Evolutionary conservation across 2,888 invertebrate species (phyloP), one percentile per base, ranked within the genome.

Genomic region (Tinea pellionella): DNA sequence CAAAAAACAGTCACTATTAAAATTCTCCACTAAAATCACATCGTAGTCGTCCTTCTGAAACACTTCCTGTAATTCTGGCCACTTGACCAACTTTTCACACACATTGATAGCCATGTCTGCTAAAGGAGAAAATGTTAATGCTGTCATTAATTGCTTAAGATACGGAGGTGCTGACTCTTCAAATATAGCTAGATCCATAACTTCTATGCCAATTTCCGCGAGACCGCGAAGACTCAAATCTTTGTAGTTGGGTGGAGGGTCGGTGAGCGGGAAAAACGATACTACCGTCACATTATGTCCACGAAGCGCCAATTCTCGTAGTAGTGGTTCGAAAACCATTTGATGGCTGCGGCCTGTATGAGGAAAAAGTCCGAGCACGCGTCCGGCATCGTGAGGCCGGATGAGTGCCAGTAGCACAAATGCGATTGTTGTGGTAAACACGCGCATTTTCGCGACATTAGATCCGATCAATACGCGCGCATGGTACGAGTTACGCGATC

Each of bases 311-410:
- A 92, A 70, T 43, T 80, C 85, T 59, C 78, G 79, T 7, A 92
- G 68, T 2, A 92, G 72, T 0, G 89, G 88, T 55, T 89, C 84
- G 69, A 90, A 90, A 0, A 90, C 89, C 71, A 89, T 84, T 65
- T 90, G 90, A 66, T 92, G 92, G 65, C 92, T 92, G 62, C 88
- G 89, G 0, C 90, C 90, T 0, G 87, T 82, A 66, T 91, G 88
- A 0, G 89, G 88, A 66, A 92, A 91, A 0, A 90, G 71, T 2
- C 88, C 90, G 53, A 92, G 80, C 59, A 91, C 88, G 53, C 88
- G 87, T 58, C 83, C 87, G 60, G 80, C 63, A 62, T 70, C 63
- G 2, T 65, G 77, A 61, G 63, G 18, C 71, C 42, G 66, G 18
- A 67, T 63, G 59, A 75, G 64, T 63, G 74, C 66, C 59, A 75